phyloP scores from a whole-genome alignment of 2,797 vertebrate species.

The Miichthys miiuy region DNA sequence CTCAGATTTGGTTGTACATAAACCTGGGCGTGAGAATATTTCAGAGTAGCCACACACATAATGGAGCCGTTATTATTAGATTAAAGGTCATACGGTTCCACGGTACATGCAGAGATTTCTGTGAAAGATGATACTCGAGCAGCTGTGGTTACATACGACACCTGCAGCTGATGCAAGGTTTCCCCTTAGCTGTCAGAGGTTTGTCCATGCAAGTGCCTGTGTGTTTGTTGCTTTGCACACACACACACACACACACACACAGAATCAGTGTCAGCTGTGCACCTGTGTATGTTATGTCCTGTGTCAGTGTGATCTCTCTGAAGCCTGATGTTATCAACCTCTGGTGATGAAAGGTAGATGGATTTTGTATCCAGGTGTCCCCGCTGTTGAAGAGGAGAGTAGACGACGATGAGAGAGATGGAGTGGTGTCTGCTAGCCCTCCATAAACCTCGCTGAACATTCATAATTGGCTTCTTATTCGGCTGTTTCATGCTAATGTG shows the following conservation, averaged over 20 bases:
- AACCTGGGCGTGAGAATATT: neutral
- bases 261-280: slow-evolving; percentile 53
- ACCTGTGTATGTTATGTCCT: slow-evolving; percentile 73
- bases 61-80: slow-evolving; percentile 10
- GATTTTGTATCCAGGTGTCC: slow-evolving; percentile 72
- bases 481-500: slow-evolving; percentile 46
- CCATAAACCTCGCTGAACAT: slow-evolving; percentile 16
- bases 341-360: slow-evolving; percentile 78
- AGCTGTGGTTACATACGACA: slow-evolving; percentile 62
- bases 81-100: slow-evolving; percentile 25
- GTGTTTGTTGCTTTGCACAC: slow-evolving; percentile 42
- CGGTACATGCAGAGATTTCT: slow-evolving; percentile 11
- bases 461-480: slow-evolving; percentile 32
- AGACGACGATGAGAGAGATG: neutral
- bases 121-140: slow-evolving; percentile 32
- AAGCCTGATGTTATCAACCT: slow-evolving; percentile 66
- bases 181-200: slow-evolving; percentile 40
- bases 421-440: slow-evolving; percentile 18
- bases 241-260: neutral
- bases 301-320: slow-evolving; percentile 63
- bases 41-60: neutral
- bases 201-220: slow-evolving; percentile 24
- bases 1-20: neutral
- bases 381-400: slow-evolving; percentile 13
- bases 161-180: slow-evolving; percentile 52